A percentile compares a stretch with the other conserved stretches of the same genome.
These are phyloP conservation scores for Odontomyia ornata DNA, from an alignment of 2,888 invertebrate genomes.

Conservation along the genomic window DNA sequence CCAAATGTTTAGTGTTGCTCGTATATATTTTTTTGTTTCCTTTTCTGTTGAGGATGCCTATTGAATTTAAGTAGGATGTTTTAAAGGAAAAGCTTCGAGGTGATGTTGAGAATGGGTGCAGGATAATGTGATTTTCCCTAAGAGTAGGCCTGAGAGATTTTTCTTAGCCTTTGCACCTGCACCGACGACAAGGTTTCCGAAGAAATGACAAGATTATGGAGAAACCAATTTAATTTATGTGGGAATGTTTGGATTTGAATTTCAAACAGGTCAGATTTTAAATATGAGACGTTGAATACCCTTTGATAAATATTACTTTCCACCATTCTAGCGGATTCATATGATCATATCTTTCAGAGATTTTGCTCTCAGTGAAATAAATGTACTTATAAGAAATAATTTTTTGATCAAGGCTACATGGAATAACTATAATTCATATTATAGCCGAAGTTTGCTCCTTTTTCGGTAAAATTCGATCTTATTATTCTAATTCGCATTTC, in stretches of 20 bases:
- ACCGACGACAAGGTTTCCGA: background rate
- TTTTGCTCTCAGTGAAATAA: too few relatives aligned
- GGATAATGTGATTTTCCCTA: background rate
- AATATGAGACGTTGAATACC: too few relatives aligned
- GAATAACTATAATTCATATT: too few relatives aligned
- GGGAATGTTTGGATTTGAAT: background rate
- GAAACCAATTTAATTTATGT: background rate
- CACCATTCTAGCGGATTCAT: too few relatives aligned
- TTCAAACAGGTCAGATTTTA: background rate
- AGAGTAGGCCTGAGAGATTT: background rate
- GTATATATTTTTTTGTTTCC: too few relatives aligned
- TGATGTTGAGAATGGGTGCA: background rate
- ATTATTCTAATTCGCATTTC: too few relatives aligned
- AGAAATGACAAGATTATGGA: background rate
- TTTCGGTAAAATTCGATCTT: too few relatives aligned
- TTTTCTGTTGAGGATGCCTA: background rate
- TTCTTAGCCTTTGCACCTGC: background rate
- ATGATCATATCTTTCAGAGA: too few relatives aligned
- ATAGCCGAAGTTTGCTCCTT: too few relatives aligned
- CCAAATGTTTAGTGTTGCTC: constrained; percentile 15
- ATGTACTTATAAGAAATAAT: too few relatives aligned
- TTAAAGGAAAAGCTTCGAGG: background rate
- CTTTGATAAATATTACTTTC: too few relatives aligned
- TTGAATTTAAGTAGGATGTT: constrained; percentile 17
- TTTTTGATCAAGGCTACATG: too few relatives aligned